These are phyloP conservation scores for Acanthiza pusilla DNA, from an alignment of 2,797 vertebrate species.

Conservation along the genomic window DNA sequence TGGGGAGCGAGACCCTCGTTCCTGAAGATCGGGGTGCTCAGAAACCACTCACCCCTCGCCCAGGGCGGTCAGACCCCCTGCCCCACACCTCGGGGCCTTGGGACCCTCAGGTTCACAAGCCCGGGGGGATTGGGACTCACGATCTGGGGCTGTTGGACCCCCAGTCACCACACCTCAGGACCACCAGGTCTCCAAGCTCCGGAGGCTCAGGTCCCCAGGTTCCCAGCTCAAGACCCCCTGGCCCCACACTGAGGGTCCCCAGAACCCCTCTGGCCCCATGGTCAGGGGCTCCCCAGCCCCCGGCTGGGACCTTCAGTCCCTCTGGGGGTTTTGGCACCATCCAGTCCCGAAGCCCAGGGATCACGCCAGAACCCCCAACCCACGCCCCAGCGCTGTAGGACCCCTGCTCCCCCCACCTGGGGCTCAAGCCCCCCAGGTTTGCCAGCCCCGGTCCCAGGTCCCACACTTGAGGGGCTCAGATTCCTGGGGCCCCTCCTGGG, in stretches of 20 bases:
- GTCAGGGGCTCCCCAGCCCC: neutral
- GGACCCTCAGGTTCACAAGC: neutral
- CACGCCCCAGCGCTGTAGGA: fast-evolving
- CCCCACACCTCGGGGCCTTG: neutral
- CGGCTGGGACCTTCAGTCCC: neutral
- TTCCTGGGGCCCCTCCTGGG: no score
- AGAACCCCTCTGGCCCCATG: neutral
- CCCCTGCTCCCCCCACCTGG: neutral
- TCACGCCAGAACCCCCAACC: neutral
- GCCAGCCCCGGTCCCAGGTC: neutral
- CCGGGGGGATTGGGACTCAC: neutral
- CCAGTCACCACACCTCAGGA: no score
- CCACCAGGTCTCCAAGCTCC: neutral
- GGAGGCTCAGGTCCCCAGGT: neutral
- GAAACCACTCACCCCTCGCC: neutral
- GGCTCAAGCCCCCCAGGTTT: neutral
- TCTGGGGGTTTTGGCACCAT: no score
- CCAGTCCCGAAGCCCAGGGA: neutral
- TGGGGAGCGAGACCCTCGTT: neutral
- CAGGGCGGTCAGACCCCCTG: neutral
- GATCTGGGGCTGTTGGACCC: neutral
- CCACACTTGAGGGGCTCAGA: neutral
- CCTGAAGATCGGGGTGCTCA: neutral
- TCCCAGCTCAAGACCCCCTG: neutral
- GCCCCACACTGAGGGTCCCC: neutral